Percentiles rank a stretch among this genome's conserved stretches.
phyloP scores from a whole-genome alignment of 2,888 invertebrate genomes.

The Cristatella mucedo region DNA sequence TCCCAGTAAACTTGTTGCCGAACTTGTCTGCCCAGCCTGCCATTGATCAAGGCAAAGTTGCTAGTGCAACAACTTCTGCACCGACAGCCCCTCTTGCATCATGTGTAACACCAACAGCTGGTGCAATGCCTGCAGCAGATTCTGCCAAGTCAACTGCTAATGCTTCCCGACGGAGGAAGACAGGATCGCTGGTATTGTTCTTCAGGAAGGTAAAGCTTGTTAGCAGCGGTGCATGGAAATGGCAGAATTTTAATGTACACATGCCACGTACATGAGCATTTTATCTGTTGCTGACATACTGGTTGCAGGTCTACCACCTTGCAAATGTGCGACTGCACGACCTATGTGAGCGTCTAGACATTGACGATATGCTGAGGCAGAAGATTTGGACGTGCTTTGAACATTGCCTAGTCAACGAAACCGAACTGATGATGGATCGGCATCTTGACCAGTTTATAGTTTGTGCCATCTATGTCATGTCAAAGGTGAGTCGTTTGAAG shows the following conservation, averaged over 20 bases:
- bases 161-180: constrained; percentile 47
- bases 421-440: constrained; percentile 70
- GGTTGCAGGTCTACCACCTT: constrained; percentile 67
- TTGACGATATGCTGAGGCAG: constrained; percentile 50
- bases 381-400: constrained; percentile 97
- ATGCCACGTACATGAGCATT: no score
- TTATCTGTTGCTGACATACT: background rate
- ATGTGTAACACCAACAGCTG: no score
- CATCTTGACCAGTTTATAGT: constrained; percentile 94
- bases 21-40: no score
- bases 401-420: constrained; percentile 65
- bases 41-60: no score
- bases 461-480: constrained; percentile 90
- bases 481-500: constrained; percentile 62
- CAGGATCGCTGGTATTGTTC: constrained; percentile 58
- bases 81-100: no score
- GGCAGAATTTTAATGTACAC: no score
- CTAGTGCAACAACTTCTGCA: no score
- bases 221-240: no score
- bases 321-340: constrained; percentile 80
- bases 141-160: no score
- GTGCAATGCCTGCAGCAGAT: no score
- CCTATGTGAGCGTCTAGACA: constrained; percentile 61
- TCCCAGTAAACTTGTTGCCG: constrained; percentile 19
- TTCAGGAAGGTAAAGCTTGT: constrained; percentile 65